phyloP scores from a whole-genome alignment of 2,113 vertebrate genomes.

The Aleadryas rufinucha region DNA sequence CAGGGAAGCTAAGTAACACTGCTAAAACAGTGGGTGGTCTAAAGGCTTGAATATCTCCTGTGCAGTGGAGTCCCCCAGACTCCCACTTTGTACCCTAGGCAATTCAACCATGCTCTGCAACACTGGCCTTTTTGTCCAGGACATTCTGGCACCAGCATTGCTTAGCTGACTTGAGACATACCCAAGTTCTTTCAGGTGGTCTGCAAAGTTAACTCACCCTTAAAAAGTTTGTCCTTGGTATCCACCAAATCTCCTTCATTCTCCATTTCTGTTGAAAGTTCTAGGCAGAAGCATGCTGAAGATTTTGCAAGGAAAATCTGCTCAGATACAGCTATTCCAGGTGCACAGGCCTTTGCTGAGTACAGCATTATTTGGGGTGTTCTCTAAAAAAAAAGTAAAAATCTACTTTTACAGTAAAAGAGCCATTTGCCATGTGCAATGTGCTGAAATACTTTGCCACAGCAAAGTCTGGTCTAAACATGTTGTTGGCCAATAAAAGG shows the following conservation, averaged over 20 bases:
- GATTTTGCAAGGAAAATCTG: neutral
- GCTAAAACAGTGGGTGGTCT: slow-evolving; percentile 27
- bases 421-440: slow-evolving; percentile 55
- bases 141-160: neutral
- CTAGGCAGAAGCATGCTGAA: neutral
- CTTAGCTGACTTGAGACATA: neutral
- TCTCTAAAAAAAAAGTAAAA: neutral
- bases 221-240: neutral
- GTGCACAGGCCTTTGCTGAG: slow-evolving; percentile 49
- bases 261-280: neutral
- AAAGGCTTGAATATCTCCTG: neutral
- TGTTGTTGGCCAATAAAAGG: slow-evolving; percentile 62
- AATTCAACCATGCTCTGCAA: neutral
- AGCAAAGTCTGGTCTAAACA: slow-evolving; percentile 67
- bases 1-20: neutral
- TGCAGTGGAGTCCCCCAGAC: neutral
- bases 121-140: neutral
- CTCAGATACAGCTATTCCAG: slow-evolving; percentile 33
- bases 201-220: slow-evolving; percentile 1
- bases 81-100: neutral
- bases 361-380: slow-evolving; percentile 42
- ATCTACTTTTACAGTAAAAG: slow-evolving; percentile 30
- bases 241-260: neutral
- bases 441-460: slow-evolving; percentile 55
- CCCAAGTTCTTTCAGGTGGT: slow-evolving; percentile 7